phyloP scores from a whole-genome alignment of 2,113 vertebrate genomes.

The Ia io region DNA sequence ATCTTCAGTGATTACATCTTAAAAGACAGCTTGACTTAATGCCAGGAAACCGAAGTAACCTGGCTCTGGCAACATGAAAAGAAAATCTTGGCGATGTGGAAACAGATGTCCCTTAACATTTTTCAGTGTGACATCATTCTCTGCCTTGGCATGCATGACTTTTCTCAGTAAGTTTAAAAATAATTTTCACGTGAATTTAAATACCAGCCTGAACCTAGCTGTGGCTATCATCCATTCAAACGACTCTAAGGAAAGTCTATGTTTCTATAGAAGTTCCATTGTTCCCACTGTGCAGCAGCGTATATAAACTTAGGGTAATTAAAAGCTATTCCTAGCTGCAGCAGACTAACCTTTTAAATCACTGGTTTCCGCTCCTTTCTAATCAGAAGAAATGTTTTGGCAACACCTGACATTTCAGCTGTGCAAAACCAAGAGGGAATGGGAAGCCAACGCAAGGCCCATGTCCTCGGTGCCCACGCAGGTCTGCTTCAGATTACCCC shows the following conservation, averaged over 20 bases:
- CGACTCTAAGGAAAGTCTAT: constrained; percentile 21
- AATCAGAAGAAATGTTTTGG: constrained; percentile 58
- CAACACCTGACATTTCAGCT: neutral
- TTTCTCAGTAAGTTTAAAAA: constrained; percentile 58
- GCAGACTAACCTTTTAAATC: constrained; percentile 56
- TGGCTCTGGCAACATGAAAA: neutral
- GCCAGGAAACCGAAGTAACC: constrained; percentile 42
- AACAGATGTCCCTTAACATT: constrained; percentile 67
- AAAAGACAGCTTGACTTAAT: constrained; percentile 45
- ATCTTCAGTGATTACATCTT: neutral
- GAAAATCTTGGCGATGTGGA: constrained; percentile 48
- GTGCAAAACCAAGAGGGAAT: neutral
- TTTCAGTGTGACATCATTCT: constrained; percentile 52
- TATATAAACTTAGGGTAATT: constrained; percentile 41
- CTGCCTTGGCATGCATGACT: neutral
- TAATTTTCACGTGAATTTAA: constrained; percentile 19
- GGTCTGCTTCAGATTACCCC: neutral
- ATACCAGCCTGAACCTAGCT: constrained; percentile 7
- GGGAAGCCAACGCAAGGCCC: neutral
- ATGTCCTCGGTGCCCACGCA: neutral
- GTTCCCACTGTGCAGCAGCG: neutral
- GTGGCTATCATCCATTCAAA: constrained; percentile 50
- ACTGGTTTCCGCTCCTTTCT: constrained; percentile 2
- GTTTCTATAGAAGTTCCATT: constrained; percentile 63
- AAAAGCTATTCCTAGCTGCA: constrained; percentile 56